Evolutionary conservation across 2,113 vertebrate genomes (phyloP).

Genomic region (Dicrurus megarhynchus): DNA sequence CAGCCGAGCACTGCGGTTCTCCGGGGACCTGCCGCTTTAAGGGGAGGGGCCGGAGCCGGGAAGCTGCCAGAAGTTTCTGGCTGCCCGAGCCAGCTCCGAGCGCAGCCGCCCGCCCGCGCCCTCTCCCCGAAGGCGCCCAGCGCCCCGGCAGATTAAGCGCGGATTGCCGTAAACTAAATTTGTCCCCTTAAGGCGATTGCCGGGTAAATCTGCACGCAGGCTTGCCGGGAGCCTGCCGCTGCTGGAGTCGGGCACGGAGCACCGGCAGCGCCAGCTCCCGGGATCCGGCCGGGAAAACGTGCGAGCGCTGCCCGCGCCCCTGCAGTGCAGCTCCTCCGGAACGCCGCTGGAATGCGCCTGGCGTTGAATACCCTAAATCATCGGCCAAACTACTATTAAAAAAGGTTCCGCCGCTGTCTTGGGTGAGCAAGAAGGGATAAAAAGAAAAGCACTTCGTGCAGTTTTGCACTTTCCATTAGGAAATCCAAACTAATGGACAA

Average conservation of each 20-base stretch:
- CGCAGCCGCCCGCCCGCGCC: neutral
- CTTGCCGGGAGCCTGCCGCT: neutral
- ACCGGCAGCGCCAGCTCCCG: neutral
- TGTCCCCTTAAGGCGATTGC: conserved; percentile 34
- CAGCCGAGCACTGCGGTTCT: accelerated
- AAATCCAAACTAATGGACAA: neutral
- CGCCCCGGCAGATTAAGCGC: neutral
- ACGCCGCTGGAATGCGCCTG: neutral
- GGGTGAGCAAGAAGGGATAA: neutral
- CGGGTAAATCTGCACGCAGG: neutral
- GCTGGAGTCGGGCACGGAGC: neutral
- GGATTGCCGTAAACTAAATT: conserved; percentile 10
- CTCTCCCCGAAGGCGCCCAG: neutral
- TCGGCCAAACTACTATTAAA: accelerated
- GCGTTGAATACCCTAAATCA: accelerated
- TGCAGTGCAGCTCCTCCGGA: neutral
- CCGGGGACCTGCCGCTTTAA: neutral
- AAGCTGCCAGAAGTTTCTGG: conserved; percentile 54
- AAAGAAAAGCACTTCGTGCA: neutral
- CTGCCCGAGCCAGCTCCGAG: neutral
- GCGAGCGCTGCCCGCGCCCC: neutral
- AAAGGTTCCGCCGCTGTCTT: neutral
- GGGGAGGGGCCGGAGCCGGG: neutral
- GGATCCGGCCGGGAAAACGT: neutral
- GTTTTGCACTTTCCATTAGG: neutral